Evolutionary conservation across 2,888 invertebrate species (phyloP), one percentile per base, ranked within the genome.

Genomic region (Lasioglossum leucozonium): DNA sequence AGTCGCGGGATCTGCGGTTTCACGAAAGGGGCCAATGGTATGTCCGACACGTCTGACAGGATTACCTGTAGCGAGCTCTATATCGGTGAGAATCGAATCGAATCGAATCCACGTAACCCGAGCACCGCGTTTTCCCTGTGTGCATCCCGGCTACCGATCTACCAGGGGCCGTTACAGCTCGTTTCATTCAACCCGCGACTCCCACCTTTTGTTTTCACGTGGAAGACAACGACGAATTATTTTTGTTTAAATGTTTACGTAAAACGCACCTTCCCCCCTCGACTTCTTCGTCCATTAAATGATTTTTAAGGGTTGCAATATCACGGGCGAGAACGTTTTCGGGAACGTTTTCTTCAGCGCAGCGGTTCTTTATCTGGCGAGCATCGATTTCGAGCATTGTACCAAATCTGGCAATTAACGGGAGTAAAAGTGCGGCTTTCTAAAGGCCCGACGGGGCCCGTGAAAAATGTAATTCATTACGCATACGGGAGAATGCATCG

Each of bases 31-130:
- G 72, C 74, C 87, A 77, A 76, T 67, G 86, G 87, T 86, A 84
- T 81, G 89, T 84, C 79, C 79, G 91, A 89, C 89, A 79, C 87
- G 87, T 84, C 88, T 89, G 91, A 91, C 83, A 85, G 86, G 86
- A 89, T 90, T 90, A 91, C 90, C 79, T 42, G 18, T 51, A 51
- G 82, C 42, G 72, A 74, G 81, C 69, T 69, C 18, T 81, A 82
- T 82, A 87, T 85, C 87, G 85, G 84, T 86, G 89, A 87, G 89
- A 91, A 87, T 73, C 47, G 47, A 47, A 22, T 51, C 47, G 40
- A 40, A 40, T 40, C 40, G 22, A 51, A 80, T 84, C 82, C 74
- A 85, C 82, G 91, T 87, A 90, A 90, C 80, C 67, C 84, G 87
- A 85, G 83, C 72, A 81, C 65, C 76, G 65, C 37, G 65, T 84